phyloP scores from a whole-genome alignment of 2,888 invertebrate genomes.

The Caenorhabditis becei region DNA sequence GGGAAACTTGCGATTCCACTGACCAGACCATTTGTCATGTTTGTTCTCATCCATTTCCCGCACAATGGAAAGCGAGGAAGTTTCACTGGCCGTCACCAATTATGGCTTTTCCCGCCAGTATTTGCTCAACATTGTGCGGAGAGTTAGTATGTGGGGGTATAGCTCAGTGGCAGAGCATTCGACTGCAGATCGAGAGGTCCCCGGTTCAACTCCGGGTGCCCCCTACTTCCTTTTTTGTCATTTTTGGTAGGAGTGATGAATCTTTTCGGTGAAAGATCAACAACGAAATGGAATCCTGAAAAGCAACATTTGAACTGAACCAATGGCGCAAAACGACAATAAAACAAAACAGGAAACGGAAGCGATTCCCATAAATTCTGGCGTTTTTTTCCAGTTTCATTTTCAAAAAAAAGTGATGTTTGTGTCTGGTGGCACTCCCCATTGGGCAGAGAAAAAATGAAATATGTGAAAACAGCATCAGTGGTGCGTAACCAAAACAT shows the following conservation, averaged over 20 bases:
- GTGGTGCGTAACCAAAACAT: conserved; percentile 59
- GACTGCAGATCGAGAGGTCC: conserved; percentile 81
- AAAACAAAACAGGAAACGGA: not conserved
- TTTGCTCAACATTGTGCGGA: not conserved
- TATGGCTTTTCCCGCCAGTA: not conserved
- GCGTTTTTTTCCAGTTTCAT: conserved; percentile 18
- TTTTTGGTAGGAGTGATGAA: no score
- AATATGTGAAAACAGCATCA: conserved; percentile 57
- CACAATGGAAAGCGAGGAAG: no score
- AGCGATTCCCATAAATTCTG: not conserved
- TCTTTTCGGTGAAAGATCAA: no score
- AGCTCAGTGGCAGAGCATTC: conserved; percentile 81
- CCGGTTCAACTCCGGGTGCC: conserved; percentile 79
- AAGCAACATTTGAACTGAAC: conserved; percentile 64
- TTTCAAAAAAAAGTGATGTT: conserved; percentile 44
- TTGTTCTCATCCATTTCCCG: no score
- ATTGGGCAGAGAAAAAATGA: conserved; percentile 29
- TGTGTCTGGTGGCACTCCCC: conserved; percentile 36
- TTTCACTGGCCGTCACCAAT: no score
- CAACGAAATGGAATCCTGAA: no score
- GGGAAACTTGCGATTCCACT: no score
- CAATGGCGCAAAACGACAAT: not conserved
- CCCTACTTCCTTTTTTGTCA: conserved; percentile 68
- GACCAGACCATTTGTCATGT: no score
- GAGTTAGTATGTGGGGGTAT: conserved; percentile 70